A percentile compares a stretch with the other conserved stretches of the same genome.
phyloP scores from a whole-genome alignment of 2,888 invertebrate species.

The Cheilosia pagana region DNA sequence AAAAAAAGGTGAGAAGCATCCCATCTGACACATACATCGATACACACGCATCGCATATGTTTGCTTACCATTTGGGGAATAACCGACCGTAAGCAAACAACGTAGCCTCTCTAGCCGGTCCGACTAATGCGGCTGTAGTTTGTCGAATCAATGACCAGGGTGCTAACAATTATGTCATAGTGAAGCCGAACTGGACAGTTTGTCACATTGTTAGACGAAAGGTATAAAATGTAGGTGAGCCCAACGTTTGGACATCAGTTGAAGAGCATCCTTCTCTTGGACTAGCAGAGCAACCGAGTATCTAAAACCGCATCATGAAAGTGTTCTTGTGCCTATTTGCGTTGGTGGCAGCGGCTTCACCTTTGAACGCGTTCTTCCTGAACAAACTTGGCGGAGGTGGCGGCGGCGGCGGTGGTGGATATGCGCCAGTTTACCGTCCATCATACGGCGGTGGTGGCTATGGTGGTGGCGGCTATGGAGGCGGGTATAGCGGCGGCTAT shows the following conservation, averaged over 20 bases:
- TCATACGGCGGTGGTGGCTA: constrained; percentile 51
- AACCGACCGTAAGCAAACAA: constrained; percentile 50
- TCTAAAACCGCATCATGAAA: constrained; percentile 58
- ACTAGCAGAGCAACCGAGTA: constrained; percentile 38
- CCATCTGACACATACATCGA: constrained; percentile 6
- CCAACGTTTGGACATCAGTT: constrained; percentile 55
- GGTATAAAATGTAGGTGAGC: constrained; percentile 62
- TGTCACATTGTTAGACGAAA: constrained; percentile 44
- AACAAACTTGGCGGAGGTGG: constrained; percentile 53
- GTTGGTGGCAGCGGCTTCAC: constrained; percentile 57
- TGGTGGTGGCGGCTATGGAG: constrained; percentile 42
- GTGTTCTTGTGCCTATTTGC: constrained; percentile 69
- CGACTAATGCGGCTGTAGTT: constrained; percentile 38
- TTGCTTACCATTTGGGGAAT: constrained; percentile 48
- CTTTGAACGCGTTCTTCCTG: constrained; percentile 69
- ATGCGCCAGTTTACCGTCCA: constrained; percentile 39
- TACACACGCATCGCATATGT: constrained; percentile 7
- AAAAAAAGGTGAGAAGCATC: constrained; percentile 53
- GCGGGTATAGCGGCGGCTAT: constrained; percentile 12
- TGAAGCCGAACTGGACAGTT: constrained; percentile 17
- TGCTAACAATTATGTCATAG: constrained; percentile 66
- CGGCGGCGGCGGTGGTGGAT: constrained; percentile 27
- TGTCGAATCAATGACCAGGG: constrained; percentile 41
- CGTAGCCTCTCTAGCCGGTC: constrained; percentile 28
- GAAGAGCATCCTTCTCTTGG: constrained; percentile 57